Conservation (phyloP, 2,113 vertebrate species). For the Vireo altiloquus region DNA sequence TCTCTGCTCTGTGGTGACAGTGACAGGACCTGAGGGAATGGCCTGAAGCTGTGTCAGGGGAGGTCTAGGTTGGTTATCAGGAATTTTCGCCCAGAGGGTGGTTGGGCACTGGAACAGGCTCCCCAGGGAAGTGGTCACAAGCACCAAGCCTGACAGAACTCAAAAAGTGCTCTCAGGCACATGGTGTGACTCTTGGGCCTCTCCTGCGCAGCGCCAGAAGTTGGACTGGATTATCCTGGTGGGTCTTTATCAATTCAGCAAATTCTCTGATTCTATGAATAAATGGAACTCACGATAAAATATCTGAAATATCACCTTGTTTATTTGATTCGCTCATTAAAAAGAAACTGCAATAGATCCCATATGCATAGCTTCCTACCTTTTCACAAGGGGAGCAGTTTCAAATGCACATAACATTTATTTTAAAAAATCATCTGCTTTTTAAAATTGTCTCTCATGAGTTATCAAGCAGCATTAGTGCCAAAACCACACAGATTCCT, state of each 20-base stretch:
- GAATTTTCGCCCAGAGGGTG: background rate
- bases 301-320: background rate
- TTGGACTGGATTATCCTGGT: too few species aligned
- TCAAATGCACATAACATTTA: background rate
- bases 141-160: background rate
- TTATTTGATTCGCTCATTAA: background rate
- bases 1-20: too few species aligned
- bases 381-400: background rate
- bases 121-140: background rate
- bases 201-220: accelerated
- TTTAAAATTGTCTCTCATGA: background rate
- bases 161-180: background rate
- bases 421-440: background rate
- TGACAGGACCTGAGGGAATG: background rate
- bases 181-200: too few species aligned
- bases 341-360: background rate
- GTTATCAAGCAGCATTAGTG: background rate
- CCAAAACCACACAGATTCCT: background rate
- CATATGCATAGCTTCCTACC: background rate
- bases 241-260: background rate
- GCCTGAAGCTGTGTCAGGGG: too few species aligned
- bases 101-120: background rate
- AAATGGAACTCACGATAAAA: background rate
- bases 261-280: background rate
- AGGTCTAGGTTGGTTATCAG: background rate